Percentiles rank a stretch among this genome's conserved stretches.
These are phyloP conservation scores for Sericinus montela DNA, from an alignment of 2,888 invertebrate genomes.

Conservation along the genomic window DNA sequence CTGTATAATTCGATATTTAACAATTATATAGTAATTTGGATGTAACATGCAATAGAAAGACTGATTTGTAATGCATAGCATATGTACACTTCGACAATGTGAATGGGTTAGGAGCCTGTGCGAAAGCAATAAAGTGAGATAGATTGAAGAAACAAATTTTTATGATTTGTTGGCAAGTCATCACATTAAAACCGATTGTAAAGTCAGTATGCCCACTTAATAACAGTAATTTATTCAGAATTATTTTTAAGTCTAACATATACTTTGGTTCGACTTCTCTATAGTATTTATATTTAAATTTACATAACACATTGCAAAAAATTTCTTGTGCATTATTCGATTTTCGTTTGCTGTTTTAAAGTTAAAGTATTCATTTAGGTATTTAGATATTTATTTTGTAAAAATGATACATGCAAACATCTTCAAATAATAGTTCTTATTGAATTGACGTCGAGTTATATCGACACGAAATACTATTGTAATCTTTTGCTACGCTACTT, in stretches of 20 bases:
- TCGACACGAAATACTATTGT: too few relatives aligned
- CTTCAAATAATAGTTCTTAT: too few relatives aligned
- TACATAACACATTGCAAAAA: too few relatives aligned
- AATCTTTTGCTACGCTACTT: too few relatives aligned
- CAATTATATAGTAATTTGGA: conserved; percentile 38
- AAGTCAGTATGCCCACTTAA: conserved; percentile 22
- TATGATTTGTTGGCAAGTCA: conserved; percentile 37
- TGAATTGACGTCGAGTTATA: too few relatives aligned
- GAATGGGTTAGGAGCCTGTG: conserved; percentile 29
- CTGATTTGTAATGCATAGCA: conserved; percentile 52
- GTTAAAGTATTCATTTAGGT: background rate
- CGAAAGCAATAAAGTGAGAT: conserved; percentile 33
- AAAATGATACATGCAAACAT: too few relatives aligned
- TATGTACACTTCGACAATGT: conserved; percentile 29
- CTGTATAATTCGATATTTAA: conserved; percentile 17
- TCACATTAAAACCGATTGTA: conserved; percentile 32
- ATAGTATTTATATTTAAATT: background rate
- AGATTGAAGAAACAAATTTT: conserved; percentile 31
- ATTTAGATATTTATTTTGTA: too few relatives aligned
- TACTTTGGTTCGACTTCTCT: background rate
- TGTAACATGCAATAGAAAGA: conserved; percentile 53
- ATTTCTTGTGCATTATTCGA: conserved; percentile 1
- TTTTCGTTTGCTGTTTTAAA: background rate
- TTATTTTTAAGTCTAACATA: background rate
- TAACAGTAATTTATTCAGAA: conserved; percentile 15